Evolutionary conservation across 2,797 vertebrate genomes (phyloP).

Genomic region (Danio choprae): DNA sequence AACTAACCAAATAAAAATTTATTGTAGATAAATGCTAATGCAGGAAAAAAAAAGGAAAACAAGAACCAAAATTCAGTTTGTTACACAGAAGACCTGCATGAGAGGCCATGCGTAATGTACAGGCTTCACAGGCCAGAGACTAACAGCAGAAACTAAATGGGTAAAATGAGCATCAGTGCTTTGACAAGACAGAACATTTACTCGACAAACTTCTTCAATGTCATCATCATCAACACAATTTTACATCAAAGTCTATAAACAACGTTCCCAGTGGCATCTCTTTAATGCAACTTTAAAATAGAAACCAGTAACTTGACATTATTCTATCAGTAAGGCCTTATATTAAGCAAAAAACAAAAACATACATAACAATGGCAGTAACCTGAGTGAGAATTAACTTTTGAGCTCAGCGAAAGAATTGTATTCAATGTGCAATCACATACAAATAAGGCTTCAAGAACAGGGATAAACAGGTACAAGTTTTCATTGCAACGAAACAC

Average conservation of each 20-base stretch:
- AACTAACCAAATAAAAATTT: constrained; percentile 52
- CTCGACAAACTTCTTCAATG: constrained; percentile 21
- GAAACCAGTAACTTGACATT: constrained; percentile 24
- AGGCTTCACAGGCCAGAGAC: constrained; percentile 54
- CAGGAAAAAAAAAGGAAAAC: constrained; percentile 46
- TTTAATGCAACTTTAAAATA: constrained; percentile 27
- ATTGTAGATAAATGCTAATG: constrained; percentile 56
- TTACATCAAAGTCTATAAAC: constrained; percentile 20
- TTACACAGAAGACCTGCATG: constrained; percentile 46
- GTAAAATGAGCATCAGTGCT: constrained; percentile 18
- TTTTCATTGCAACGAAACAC: constrained; percentile 7
- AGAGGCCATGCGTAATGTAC: constrained; percentile 40
- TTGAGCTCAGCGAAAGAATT: constrained; percentile 23
- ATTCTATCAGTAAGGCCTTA: constrained; percentile 31
- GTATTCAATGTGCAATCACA: constrained; percentile 40
- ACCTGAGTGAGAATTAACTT: constrained; percentile 47
- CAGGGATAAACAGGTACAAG: constrained; percentile 17
- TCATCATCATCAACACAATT: constrained; percentile 18
- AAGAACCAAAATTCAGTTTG: constrained; percentile 25
- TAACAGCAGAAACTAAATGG: constrained; percentile 10
- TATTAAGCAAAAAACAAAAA: constrained; percentile 40
- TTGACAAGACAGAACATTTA: constrained; percentile 34
- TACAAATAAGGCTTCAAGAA: constrained; percentile 45
- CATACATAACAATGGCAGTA: constrained; percentile 6
- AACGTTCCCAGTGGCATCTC: constrained; percentile 12